Conservation (phyloP, 2,888 invertebrate species). For the Cheiracanthium punctorium region DNA sequence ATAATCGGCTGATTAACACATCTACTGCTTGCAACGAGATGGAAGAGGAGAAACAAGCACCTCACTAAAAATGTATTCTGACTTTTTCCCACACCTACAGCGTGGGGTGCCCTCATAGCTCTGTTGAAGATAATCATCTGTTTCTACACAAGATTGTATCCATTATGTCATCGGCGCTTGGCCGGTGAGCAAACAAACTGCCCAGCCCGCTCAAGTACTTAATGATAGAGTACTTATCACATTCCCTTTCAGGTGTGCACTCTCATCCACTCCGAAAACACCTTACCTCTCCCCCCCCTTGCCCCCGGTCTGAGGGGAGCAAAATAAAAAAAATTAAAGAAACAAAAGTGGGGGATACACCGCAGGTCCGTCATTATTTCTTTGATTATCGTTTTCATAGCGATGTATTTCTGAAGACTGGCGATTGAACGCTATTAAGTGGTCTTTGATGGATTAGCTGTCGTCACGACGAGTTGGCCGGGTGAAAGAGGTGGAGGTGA, state of each 20-base stretch:
- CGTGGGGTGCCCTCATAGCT: background rate
- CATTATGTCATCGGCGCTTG: slow-evolving; percentile 11
- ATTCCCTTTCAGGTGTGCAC: slow-evolving; percentile 40
- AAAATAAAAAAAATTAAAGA: too few relatives aligned
- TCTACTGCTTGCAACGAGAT: too few relatives aligned
- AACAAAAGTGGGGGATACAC: background rate
- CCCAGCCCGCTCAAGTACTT: slow-evolving; percentile 53
- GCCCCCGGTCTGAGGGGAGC: background rate
- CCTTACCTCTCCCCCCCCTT: background rate
- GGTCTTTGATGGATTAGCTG: slow-evolving; percentile 50
- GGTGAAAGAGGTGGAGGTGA: background rate
- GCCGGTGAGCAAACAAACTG: slow-evolving; percentile 50
- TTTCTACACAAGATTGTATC: slow-evolving; percentile 32
- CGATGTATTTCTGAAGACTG: background rate
- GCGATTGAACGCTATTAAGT: slow-evolving; percentile 64
- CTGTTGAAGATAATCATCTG: slow-evolving; percentile 29
- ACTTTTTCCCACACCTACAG: background rate
- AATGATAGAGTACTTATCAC: slow-evolving; percentile 67
- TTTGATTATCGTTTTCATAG: slow-evolving; percentile 5
- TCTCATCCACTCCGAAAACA: background rate
- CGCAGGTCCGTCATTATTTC: background rate
- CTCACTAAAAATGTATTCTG: background rate
- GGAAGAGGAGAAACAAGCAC: background rate
- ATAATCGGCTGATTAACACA: too few relatives aligned
- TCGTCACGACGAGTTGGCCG: slow-evolving; percentile 30